phyloP scores from a whole-genome alignment of 1,140 invertebrate genomes.

The Pemphigus obesinymphae region DNA sequence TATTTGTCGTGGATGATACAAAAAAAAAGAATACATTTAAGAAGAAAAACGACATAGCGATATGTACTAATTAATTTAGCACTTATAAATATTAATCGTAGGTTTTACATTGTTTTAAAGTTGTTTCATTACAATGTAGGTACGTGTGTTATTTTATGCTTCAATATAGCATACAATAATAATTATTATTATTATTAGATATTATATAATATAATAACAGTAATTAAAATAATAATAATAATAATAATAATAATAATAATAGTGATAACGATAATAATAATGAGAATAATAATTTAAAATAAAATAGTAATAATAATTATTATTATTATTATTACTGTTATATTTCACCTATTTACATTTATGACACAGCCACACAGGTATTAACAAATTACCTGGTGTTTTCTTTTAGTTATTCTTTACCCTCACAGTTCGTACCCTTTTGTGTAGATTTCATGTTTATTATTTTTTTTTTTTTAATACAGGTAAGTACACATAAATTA shows the following conservation, averaged over 20 bases:
- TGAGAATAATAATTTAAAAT: not conserved
- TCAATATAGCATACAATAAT: not conserved
- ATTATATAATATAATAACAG: not conserved
- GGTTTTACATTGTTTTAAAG: conserved; percentile 13
- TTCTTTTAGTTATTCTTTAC: conserved; percentile 25
- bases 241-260: not conserved
- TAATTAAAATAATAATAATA: not conserved
- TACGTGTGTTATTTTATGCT: not conserved
- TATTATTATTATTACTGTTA: conserved; percentile 10
- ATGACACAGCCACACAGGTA: conserved; percentile 29
- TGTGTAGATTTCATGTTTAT: not conserved
- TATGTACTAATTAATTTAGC: conserved; percentile 41
- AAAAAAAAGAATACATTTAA: conserved; percentile 24
- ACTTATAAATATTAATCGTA: conserved; percentile 3
- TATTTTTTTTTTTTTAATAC: not conserved
- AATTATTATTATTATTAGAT: not conserved
- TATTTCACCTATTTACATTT: not conserved
- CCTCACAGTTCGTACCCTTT: conserved; percentile 36
- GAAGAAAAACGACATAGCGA: conserved; percentile 30
- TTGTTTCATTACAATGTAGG: not conserved
- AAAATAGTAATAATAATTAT: not conserved
- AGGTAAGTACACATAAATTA: conserved; percentile 21
- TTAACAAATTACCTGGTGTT: conserved; percentile 10
- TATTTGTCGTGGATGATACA: conserved; percentile 8
- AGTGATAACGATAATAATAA: not conserved